A percentile compares a stretch with the other conserved stretches of the same genome.
These are phyloP conservation scores for Platycnemis pennipes DNA, from an alignment of 2,888 invertebrate genomes.

Conservation along the genomic window DNA sequence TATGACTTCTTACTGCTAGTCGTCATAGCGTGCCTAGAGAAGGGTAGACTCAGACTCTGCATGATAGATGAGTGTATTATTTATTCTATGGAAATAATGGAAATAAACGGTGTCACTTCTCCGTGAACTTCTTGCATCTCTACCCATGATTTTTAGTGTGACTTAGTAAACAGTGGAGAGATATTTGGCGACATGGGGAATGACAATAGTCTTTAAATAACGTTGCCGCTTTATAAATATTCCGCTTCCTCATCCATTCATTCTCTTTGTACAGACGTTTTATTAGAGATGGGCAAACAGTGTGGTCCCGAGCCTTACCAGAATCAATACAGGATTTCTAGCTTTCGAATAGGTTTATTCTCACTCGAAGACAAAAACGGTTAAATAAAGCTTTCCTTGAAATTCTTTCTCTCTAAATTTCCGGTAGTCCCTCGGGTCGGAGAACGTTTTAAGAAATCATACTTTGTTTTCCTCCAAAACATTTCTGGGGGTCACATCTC, in stretches of 20 bases:
- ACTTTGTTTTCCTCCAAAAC: conserved; percentile 25
- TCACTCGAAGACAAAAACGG: not conserved
- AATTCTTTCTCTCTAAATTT: not conserved
- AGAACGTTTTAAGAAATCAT: not conserved
- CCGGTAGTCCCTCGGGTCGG: not conserved
- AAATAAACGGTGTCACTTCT: no score
- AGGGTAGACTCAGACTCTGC: no score
- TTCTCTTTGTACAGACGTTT: not conserved
- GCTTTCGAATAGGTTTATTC: not conserved
- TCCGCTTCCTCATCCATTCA: not conserved
- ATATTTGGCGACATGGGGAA: not conserved
- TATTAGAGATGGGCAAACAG: not conserved
- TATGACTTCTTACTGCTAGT: no score
- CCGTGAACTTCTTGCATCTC: no score
- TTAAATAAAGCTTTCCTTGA: not conserved
- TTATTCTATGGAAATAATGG: no score
- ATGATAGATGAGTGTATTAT: no score
- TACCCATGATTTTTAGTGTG: not conserved
- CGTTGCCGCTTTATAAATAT: not conserved
- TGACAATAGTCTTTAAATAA: not conserved
- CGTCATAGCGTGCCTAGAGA: no score
- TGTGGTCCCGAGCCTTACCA: not conserved
- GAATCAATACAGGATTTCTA: not conserved
- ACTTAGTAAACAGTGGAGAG: not conserved
- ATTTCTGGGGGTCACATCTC: not conserved